Evolutionary conservation across 2,888 invertebrate species (phyloP).

Genomic region (Polylopha cassiicola): DNA sequence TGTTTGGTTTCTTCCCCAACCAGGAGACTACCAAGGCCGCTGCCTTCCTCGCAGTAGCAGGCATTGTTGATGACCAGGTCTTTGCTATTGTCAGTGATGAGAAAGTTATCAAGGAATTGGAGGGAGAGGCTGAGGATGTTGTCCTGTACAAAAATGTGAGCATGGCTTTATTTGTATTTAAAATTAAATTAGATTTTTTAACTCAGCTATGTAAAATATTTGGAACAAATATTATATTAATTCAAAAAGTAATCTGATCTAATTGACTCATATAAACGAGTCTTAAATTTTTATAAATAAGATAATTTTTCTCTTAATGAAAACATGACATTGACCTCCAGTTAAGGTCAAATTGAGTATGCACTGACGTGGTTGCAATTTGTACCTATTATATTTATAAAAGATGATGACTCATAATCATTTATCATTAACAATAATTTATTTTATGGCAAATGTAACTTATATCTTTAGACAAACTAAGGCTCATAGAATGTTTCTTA

Average conservation of each 20-base stretch:
- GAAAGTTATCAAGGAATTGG: constrained; percentile 87
- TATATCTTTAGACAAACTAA: too few relatives aligned
- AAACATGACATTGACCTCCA: constrained; percentile 8
- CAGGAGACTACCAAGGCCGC: constrained; percentile 87
- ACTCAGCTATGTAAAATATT: not conserved
- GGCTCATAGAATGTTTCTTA: too few relatives aligned
- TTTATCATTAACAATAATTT: too few relatives aligned
- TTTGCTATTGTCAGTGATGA: constrained; percentile 92
- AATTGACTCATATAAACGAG: too few relatives aligned
- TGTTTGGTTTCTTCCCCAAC: constrained; percentile 95
- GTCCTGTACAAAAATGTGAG: constrained; percentile 96
- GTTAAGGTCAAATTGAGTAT: constrained; percentile 5
- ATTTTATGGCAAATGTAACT: too few relatives aligned
- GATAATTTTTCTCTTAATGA: constrained; percentile 6
- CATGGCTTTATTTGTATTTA: not conserved
- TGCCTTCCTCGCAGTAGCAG: constrained; percentile 88
- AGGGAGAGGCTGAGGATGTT: constrained; percentile 86
- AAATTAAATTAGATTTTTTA: not conserved
- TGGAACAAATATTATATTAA: too few relatives aligned
- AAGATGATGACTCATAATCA: too few relatives aligned
- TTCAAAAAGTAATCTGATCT: too few relatives aligned
- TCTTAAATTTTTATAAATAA: too few relatives aligned
- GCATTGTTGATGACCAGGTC: constrained; percentile 88
- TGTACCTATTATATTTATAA: too few relatives aligned
- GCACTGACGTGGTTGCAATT: constrained; percentile 7